Conservation (phyloP, 2,113 vertebrate species). For the Pyrgilauda ruficollis region DNA sequence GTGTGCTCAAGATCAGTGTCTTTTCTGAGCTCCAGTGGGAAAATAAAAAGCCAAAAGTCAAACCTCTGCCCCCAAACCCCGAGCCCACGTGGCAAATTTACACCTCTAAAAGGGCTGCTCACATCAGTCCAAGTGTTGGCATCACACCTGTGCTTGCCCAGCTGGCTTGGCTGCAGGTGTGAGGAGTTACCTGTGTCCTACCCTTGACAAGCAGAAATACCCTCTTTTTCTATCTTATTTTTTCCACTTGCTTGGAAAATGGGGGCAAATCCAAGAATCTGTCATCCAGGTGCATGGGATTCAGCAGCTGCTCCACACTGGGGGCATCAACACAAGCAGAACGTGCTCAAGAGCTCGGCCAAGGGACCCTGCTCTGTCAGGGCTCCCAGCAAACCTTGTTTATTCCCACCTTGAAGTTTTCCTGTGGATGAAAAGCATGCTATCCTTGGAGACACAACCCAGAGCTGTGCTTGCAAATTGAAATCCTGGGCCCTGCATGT, state of each 20-base stretch:
- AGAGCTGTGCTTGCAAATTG: background rate
- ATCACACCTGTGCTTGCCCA: background rate
- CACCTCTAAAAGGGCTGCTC: background rate
- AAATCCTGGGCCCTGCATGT: background rate
- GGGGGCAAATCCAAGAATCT: background rate
- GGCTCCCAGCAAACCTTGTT: background rate
- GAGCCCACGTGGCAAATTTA: rapidly evolving
- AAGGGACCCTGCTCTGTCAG: background rate
- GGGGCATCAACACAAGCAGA: background rate
- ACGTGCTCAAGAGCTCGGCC: rapidly evolving
- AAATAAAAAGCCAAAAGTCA: background rate
- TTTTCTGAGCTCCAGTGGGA: background rate
- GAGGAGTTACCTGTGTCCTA: background rate
- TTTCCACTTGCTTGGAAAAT: background rate
- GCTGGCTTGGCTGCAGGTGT: background rate
- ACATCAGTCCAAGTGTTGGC: background rate
- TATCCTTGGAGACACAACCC: background rate
- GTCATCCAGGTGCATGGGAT: background rate
- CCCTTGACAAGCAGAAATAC: background rate
- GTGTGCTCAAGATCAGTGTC: rapidly evolving
- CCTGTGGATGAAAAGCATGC: background rate
- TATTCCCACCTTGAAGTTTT: background rate
- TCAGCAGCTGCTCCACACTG: background rate
- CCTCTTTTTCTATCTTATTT: background rate
- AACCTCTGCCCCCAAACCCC: background rate